Evolutionary conservation across 2,888 invertebrate genomes (phyloP).

Genomic region (Meliscaeva auricollis): DNA sequence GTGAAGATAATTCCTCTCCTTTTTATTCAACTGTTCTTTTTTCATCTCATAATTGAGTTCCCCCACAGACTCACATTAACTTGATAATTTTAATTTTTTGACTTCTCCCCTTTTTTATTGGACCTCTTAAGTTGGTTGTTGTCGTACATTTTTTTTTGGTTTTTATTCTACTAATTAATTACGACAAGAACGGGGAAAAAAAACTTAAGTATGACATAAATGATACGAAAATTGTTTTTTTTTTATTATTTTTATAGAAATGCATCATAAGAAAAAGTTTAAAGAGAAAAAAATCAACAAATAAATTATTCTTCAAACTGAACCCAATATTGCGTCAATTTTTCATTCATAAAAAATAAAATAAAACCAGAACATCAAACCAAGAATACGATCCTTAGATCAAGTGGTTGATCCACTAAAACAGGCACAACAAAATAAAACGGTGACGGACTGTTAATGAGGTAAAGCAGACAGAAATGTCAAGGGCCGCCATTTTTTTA

Average conservation of each 20-base stretch:
- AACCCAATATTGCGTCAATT: constrained; percentile 64
- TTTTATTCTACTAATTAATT: constrained; percentile 48
- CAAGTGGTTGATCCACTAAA: constrained; percentile 60
- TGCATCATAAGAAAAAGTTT: constrained; percentile 38
- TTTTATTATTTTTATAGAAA: constrained; percentile 40
- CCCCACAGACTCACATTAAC: not conserved
- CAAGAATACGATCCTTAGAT: constrained; percentile 37
- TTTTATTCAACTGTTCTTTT: not conserved
- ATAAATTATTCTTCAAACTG: constrained; percentile 14
- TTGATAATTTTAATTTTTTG: constrained; percentile 31
- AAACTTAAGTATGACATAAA: constrained; percentile 52
- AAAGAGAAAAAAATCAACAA: constrained; percentile 25
- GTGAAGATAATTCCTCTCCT: constrained; percentile 33
- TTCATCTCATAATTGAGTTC: constrained; percentile 17
- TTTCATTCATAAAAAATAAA: constrained; percentile 69
- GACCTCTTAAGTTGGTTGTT: constrained; percentile 4
- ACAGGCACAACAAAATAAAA: not conserved
- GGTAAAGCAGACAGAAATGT: too few species aligned
- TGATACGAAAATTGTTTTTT: constrained; percentile 38
- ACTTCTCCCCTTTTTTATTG: constrained; percentile 33
- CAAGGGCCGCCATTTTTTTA: too few species aligned
- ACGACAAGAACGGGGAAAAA: constrained; percentile 7
- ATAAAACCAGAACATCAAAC: constrained; percentile 7
- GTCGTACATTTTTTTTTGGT: too few species aligned
- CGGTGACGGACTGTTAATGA: not conserved